Evolutionary conservation across 2,113 vertebrate genomes (phyloP), one percentile per base, ranked within the genome.

Genomic region (Kryptolebias marmoratus): DNA sequence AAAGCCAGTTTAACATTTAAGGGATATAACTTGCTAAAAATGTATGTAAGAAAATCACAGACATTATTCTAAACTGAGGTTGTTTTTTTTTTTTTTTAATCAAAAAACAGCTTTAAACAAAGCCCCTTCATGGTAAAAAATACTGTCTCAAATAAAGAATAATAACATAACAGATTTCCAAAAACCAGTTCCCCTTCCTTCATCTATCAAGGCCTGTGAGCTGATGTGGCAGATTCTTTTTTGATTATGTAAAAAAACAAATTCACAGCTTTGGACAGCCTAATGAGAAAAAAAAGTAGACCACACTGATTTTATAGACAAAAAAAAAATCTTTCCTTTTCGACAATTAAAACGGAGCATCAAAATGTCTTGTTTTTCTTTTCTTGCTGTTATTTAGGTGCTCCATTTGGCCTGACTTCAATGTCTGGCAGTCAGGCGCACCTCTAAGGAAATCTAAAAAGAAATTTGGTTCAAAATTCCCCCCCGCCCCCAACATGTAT

Each of bases 301-400:
- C 85, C 87, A 86, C 88, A 89, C 80, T 32, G 81, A 88, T 72
- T 91, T 85, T 90, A 90, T 79, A 61, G 81, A 83, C 68, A 59
- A 8, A 71, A 68, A 58, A 68, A 63, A 7, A 53, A 62, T 79
- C 85, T 86, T 75, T 67, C 69, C 88, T 84, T 85, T 78, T 83
- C 74, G 52, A 49, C 75, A 80, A 77, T 71, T 72, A 87, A 88
- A 89, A 84, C 68, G 84, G 67, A 60, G 81, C 80, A 77, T 84
- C 72, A 75, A 59, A 85, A 75, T 88, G 80, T 72, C 70, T 69
- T 73, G 75, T 80, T 78, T 80, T 72, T 70, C 67, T 73, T 77
- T 80, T 76, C 66, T 79, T 64, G 76, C 68, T 84, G 82, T 87
- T 89, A 88, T 86, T 84, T 82, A 88, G 86, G 90, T 87, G 91